Conservation (phyloP, 1,140 invertebrate species). For the Sycophaga agraensis region DNA sequence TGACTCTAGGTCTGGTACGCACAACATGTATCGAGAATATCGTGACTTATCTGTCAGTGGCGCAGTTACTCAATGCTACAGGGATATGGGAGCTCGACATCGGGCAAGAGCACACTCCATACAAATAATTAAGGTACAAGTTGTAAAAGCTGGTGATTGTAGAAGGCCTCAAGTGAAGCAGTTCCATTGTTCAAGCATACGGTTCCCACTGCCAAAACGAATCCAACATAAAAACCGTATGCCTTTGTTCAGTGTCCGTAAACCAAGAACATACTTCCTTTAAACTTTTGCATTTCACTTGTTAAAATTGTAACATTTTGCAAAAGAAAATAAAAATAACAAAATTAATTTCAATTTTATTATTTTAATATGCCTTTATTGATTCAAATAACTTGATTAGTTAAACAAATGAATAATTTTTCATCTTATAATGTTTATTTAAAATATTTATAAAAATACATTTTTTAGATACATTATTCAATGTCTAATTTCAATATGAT, state of each 20-base stretch:
- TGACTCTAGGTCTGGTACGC: slow-evolving; percentile 96
- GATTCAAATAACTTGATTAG: background rate
- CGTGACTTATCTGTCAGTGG: slow-evolving; percentile 91
- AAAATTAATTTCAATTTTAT: background rate
- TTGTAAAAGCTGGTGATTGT: slow-evolving; percentile 83
- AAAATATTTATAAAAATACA: background rate
- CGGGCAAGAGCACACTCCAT: slow-evolving; percentile 96
- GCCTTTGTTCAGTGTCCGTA: slow-evolving; percentile 81
- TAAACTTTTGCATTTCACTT: slow-evolving; percentile 54
- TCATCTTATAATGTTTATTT: background rate
- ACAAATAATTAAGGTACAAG: slow-evolving; percentile 96
- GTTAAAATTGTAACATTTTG: slow-evolving; percentile 23
- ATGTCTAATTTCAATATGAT: background rate
- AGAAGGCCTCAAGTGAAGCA: slow-evolving; percentile 94
- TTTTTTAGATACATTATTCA: background rate
- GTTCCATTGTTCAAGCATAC: slow-evolving; percentile 95
- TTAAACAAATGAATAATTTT: background rate
- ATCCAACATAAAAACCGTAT: slow-evolving; percentile 81
- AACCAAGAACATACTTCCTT: slow-evolving; percentile 92
- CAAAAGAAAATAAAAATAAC: slow-evolving; percentile 34
- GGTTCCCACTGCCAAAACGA: slow-evolving; percentile 94
- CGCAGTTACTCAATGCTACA: slow-evolving; percentile 97
- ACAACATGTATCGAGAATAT: slow-evolving; percentile 99
- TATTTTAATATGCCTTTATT: background rate
- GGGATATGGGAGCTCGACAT: slow-evolving; percentile 99